Conservation (phyloP, 2,113 vertebrate genomes). For the Sinocyclocheilus rhinocerous region DNA sequence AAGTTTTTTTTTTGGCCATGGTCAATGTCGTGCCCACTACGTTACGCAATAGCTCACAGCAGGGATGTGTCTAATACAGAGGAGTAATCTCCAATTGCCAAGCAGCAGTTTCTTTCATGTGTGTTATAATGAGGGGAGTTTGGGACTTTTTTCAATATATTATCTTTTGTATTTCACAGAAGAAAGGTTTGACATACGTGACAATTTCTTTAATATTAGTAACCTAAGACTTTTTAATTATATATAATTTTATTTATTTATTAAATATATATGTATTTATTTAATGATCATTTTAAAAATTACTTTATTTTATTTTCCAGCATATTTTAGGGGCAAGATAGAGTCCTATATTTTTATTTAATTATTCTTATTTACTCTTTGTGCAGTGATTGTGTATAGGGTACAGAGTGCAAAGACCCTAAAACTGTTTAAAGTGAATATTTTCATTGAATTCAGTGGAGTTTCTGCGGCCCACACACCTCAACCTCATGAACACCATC, state of each 20-base stretch:
- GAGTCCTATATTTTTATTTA: neutral
- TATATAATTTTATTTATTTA: too few relatives aligned
- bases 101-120: neutral
- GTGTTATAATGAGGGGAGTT: neutral
- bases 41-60: neutral
- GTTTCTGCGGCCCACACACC: constrained; percentile 19
- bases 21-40: neutral
- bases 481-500: constrained; percentile 21
- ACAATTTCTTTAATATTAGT: too few relatives aligned
- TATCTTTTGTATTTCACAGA: too few relatives aligned
- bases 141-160: too few relatives aligned
- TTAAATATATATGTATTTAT: too few relatives aligned
- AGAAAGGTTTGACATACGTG: too few relatives aligned
- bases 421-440: neutral
- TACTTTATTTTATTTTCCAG: too few relatives aligned
- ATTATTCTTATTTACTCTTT: neutral
- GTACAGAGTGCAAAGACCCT: neutral
- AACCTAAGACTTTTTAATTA: too few relatives aligned
- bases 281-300: too few relatives aligned
- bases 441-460: neutral
- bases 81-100: neutral
- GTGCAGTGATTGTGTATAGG: neutral
- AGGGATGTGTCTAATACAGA: neutral
- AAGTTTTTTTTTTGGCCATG: neutral
- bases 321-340: too few relatives aligned